phyloP scores from a whole-genome alignment of 2,113 vertebrate species.

The Nanorana parkeri region DNA sequence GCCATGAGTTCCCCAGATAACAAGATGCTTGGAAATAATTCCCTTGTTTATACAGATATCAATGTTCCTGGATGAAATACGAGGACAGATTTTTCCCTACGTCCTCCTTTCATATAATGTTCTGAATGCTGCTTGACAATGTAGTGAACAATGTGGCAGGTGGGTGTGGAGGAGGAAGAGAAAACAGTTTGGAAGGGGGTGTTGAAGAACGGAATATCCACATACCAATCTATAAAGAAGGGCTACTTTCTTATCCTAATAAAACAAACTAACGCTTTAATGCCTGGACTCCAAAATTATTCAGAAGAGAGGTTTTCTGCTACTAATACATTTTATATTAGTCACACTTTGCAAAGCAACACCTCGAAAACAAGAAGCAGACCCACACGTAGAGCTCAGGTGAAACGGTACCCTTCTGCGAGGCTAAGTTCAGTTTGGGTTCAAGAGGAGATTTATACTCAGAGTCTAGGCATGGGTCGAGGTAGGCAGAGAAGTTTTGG shows the following conservation, averaged over 20 bases:
- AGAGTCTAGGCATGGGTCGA: too few relatives aligned
- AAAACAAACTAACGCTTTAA: background rate
- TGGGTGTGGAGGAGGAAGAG: conserved; percentile 57
- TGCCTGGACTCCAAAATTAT: background rate
- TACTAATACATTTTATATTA: too few relatives aligned
- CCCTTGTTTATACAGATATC: conserved; percentile 50
- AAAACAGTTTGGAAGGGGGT: conserved; percentile 58
- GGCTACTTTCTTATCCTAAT: background rate
- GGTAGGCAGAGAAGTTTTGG: too few relatives aligned
- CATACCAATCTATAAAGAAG: conserved; percentile 39
- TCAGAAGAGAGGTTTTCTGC: too few relatives aligned
- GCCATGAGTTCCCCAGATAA: conserved; percentile 28
- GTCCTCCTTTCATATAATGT: conserved; percentile 54
- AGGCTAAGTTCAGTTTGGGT: too few relatives aligned
- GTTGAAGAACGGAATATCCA: conserved; percentile 53
- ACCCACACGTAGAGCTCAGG: too few relatives aligned
- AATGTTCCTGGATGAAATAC: conserved; percentile 57
- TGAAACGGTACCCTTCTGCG: too few relatives aligned
- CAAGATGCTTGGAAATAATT: conserved; percentile 44
- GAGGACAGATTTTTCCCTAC: conserved; percentile 55
- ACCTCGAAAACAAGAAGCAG: too few relatives aligned
- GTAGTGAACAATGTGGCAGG: conserved; percentile 56
- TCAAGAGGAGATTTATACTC: too few relatives aligned
- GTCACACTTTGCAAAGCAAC: too few relatives aligned
- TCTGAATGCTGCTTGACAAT: conserved; percentile 50